These are phyloP conservation scores for Chaenocephalus aceratus DNA, from an alignment of 2,113 vertebrate genomes.

Conservation along the genomic window DNA sequence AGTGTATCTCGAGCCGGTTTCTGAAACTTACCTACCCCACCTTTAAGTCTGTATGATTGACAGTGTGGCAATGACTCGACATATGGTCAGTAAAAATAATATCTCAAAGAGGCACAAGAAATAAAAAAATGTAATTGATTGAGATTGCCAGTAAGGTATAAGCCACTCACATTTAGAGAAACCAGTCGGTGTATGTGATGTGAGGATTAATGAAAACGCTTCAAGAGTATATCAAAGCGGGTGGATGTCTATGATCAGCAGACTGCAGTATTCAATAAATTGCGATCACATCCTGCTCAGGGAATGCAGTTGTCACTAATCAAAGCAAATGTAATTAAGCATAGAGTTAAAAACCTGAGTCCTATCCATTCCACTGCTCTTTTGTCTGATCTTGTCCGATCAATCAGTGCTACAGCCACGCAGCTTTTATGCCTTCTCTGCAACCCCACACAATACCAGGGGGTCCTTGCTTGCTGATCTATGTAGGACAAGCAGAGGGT, in stretches of 20 bases:
- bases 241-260: slow-evolving; percentile 6
- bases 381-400: slow-evolving; percentile 35
- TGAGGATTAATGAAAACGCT: slow-evolving; percentile 17
- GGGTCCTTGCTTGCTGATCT: slow-evolving; percentile 73
- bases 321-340: slow-evolving; percentile 66
- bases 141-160: not conserved
- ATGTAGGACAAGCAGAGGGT: slow-evolving; percentile 63
- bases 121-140: slow-evolving; percentile 1
- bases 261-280: slow-evolving; percentile 6
- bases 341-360: slow-evolving; percentile 25
- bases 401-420: slow-evolving; percentile 44
- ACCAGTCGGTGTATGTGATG: not conserved
- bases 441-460: slow-evolving; percentile 54
- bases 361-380: slow-evolving; percentile 37
- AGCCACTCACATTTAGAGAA: slow-evolving; percentile 16
- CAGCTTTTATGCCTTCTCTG: slow-evolving; percentile 40
- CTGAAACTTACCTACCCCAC: too few relatives aligned
- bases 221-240: not conserved
- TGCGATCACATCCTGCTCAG: slow-evolving; percentile 27
- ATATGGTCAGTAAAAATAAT: not conserved
- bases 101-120: not conserved
- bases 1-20: too few relatives aligned
- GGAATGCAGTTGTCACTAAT: slow-evolving; percentile 58
- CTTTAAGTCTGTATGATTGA: not conserved
- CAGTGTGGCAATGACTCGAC: not conserved